A percentile compares a stretch with the other conserved stretches of the same genome.
Evolutionary conservation across 2,113 vertebrate genomes (phyloP).

Genomic region (Solea solea): DNA sequence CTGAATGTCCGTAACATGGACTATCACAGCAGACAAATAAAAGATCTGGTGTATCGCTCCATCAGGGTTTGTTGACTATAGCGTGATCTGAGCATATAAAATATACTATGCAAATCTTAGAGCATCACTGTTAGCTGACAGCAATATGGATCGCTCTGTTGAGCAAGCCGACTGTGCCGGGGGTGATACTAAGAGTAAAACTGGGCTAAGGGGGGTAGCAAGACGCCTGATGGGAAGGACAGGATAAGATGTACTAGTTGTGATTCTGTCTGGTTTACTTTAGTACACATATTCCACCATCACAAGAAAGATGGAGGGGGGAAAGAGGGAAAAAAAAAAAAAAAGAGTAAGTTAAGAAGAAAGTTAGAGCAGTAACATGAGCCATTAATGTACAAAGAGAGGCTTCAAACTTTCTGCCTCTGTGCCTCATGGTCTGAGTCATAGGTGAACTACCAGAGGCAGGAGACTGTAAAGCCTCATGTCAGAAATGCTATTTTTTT

Average conservation of each 20-base stretch:
- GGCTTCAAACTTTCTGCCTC: conserved; percentile 55
- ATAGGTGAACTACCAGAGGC: conserved; percentile 39
- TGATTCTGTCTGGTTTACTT: conserved; percentile 51
- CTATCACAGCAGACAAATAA: conserved; percentile 5
- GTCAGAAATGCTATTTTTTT: conserved; percentile 65
- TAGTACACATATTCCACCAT: conserved; percentile 44
- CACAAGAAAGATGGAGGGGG: conserved; percentile 9
- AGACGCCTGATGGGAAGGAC: conserved; percentile 32
- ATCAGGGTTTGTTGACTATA: conserved; percentile 18
- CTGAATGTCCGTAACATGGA: conserved; percentile 19
- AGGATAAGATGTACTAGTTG: conserved; percentile 39
- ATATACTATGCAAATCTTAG: conserved; percentile 26
- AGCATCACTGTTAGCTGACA: conserved; percentile 18
- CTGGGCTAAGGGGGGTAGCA: conserved; percentile 15
- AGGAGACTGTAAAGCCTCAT: conserved; percentile 56
- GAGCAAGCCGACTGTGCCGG: conserved; percentile 30
- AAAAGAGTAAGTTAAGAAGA: conserved; percentile 4
- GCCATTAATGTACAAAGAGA: conserved; percentile 72
- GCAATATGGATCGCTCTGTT: conserved; percentile 29
- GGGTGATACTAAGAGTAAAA: conserved; percentile 15
- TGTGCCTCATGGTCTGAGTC: conserved; percentile 44
- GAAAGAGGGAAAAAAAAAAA: neutral
- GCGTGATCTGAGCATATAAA: conserved; percentile 20
- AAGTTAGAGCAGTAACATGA: conserved; percentile 72
- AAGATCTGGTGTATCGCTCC: conserved; percentile 19